Base-by-base conservation (phyloP, 2,797 vertebrate genomes). In the Phataginus tricuspis region DNA sequence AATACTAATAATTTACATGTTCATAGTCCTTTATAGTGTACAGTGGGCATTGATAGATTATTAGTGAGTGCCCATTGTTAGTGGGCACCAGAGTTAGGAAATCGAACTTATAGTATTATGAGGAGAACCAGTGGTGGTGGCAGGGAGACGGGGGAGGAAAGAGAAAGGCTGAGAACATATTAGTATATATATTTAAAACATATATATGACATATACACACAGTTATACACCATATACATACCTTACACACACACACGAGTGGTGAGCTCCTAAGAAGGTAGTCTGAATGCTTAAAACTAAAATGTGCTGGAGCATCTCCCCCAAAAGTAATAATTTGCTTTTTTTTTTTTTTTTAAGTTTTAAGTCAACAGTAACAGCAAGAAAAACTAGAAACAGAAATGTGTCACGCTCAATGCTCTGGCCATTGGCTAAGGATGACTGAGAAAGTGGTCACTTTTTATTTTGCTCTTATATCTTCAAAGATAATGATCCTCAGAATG, bases 381-480 rank as follows among this genome's bases (percentile, higher is more conserved):
- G 59, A 82, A 79, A 59, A 77, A 63, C 31, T 55, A 61, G 23
- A 69, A 90, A 55, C n/a, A 51, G 16, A 37, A 51, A 64, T 80
- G 49, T 57, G 21, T 57, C 64, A 57, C 27, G 21, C 39, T 69
- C 37, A 87, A 3, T 83, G 31, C 21, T 93, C 55, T 86, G 66
- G n/a, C 27, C 37, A 27, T 63, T 95, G 34, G 5, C 31, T 45
- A 80, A 27, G 79, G 79, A 77, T 90, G 39, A 83, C 18, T 51
- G 25, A 93, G 69, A 87, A 93, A 86, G 34, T 42, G 12, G 23
- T 64, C 55, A 59, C 49, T 91, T 90, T 78, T 8, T 91, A 25
- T 37, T 84, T 78, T 93, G 25, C 39, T 59, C 23, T 83, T 83
- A 29, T 23, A 64, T 72, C 55, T 96, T 68, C 72, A 93, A 78